Base-by-base conservation (phyloP, 2,113 vertebrate species). In the Sterrhoptilus dennistouni region DNA sequence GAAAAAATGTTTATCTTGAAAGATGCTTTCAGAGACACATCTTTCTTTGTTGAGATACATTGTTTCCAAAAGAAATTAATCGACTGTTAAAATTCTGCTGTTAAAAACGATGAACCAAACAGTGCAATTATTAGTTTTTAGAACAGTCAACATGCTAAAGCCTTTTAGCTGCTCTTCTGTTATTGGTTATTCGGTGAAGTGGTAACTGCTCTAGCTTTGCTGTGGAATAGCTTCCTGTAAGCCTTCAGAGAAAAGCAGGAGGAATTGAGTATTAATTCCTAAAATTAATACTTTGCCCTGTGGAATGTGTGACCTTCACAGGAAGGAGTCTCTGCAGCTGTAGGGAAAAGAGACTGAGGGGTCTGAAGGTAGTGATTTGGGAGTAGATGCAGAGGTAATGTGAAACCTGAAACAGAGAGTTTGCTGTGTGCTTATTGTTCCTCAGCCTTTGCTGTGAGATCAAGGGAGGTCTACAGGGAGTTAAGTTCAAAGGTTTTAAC, bases 261-360 rank as follows among this genome's bases (percentile, higher is more conserved):
- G 36, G 14, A 74, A 33, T 36, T 68, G 59, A 81, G 31, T 91
- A 56, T 76, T 22, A 23, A n/a, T 80, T 90, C 15, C 27, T 74
- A 35, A 45, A 75, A 49, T 35, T 33, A 81, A 22, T 63, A 40
- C 5, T 79, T 13, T 79, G 7, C 13, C 63, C 21, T 53, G 15
- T 2, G 0, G 38, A 83, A 57, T 0, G 0, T 57, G 9, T 25
- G 25, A 57, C 68, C 35, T 81, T 81, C 18, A 24, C 7, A 5
- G 12, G 47, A 61, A 65, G 25, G 28, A 42, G 49, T 80, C n/a
- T 64, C 14, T 83, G 63, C 16, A 63, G 17, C 6, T 81, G 21
- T 45, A 70, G 68, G 12, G 50, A 14, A 57, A 45, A 79, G 44
- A 87, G 19, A n/a, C 28, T 23, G 49, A 5, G 7, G 18, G 38